Base-by-base conservation (phyloP, 2,888 invertebrate species). In the Ophion slaviceki region DNA sequence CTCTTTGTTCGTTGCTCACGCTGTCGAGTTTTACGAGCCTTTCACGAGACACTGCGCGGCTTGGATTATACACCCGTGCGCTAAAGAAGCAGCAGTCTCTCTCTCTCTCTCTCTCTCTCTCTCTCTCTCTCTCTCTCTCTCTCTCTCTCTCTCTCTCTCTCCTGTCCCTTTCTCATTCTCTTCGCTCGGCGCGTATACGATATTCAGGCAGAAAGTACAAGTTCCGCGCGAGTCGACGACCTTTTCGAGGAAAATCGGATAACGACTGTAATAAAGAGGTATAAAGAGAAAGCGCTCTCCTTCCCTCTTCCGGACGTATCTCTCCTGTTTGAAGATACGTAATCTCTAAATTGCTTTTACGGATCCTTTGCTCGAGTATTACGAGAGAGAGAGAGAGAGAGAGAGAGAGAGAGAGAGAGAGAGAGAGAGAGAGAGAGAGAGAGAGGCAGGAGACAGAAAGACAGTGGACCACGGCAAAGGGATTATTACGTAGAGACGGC, bases 321-420 rank as follows among this genome's bases (percentile, higher is more conserved):
- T 77, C 67, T 78, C 78, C 81, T 78, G 78, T 86, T 86, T 77
- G 75, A 86, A 83, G 86, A 86, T 83, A 83, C 86, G 86, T 86
- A 86, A 86, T 86, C 86, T 86, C 86, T 83, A 83, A 83, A 86
- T 86, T 86, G 83, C 80, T 86, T 83, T 83, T 83, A 80, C 83
- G 83, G 83, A 77, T 83, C 82, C 82, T 82, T 82, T 68, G 80
- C 67, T 74, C 47, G 47, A 45, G 80, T 66, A 77, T 86, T 80
- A 80, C 40, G 40, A 40, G 40, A 47, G 17, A 64, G 64, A 62
- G 68, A 61, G 59, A 53, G 72, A 68, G 82, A 57, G 53, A 74
- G 78, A 62, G 68, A 61, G 59, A 53, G 72, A 68, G 82, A 57
- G 53, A 74, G 78, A 62, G 72, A 66, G 66, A 57, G 47, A 64